A percentile compares a stretch with the other conserved stretches of the same genome.
Evolutionary conservation across 2,888 invertebrate species (phyloP).

Genomic region (Lasioglossum morio): DNA sequence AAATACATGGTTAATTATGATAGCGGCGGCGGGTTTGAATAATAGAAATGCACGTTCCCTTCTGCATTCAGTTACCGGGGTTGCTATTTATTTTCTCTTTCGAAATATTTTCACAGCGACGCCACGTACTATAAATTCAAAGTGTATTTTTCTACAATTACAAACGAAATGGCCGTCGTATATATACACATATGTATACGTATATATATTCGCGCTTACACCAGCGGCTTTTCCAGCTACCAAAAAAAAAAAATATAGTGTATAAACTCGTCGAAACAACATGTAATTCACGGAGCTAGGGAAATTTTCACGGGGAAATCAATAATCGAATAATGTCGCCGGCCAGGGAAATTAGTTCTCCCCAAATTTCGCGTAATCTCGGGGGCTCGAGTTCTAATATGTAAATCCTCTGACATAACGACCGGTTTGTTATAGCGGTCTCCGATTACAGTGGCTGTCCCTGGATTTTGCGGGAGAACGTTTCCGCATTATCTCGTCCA

Average conservation of each 20-base stretch:
- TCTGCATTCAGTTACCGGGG: neutral
- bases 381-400: slow-evolving; percentile 63
- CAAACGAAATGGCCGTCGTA: neutral
- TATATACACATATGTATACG: neutral
- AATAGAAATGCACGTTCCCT: neutral
- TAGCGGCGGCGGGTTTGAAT: neutral
- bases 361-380: slow-evolving; percentile 65
- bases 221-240: neutral
- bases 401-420: slow-evolving; percentile 67
- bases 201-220: slow-evolving; percentile 4
- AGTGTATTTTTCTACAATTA: slow-evolving; percentile 38
- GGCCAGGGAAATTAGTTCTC: slow-evolving; percentile 61
- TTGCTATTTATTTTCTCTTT: slow-evolving; percentile 9
- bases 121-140: slow-evolving; percentile 31
- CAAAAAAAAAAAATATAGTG: neutral
- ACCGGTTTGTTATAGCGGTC: slow-evolving; percentile 61
- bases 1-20: slow-evolving; percentile 6
- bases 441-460: slow-evolving; percentile 56
- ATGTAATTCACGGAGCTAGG: slow-evolving; percentile 13
- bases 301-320: slow-evolving; percentile 53
- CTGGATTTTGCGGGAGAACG: slow-evolving; percentile 47
- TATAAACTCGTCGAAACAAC: slow-evolving; percentile 19
- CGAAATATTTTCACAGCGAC: slow-evolving; percentile 27
- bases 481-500: slow-evolving; percentile 16
- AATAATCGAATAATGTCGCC: slow-evolving; percentile 56